These are phyloP conservation scores for Clarias gariepinus DNA, from an alignment of 2,113 vertebrate genomes.

Conservation along the genomic window DNA sequence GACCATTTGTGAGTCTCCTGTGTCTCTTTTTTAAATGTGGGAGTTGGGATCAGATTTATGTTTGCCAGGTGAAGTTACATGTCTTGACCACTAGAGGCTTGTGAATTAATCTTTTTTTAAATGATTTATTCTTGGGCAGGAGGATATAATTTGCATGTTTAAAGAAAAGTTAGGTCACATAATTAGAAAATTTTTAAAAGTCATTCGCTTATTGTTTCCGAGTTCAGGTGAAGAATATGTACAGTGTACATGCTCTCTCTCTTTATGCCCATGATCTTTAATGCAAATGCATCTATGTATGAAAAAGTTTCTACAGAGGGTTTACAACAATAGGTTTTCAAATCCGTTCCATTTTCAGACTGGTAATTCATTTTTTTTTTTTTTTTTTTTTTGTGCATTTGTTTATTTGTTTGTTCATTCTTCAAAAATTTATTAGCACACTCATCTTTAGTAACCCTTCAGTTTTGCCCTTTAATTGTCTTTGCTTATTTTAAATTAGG, in stretches of 20 bases:
- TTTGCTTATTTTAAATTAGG: not conserved
- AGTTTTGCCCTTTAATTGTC: not conserved
- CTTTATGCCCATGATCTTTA: not conserved
- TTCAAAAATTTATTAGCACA: not conserved
- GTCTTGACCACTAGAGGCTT: constrained; percentile 35
- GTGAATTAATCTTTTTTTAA: not conserved
- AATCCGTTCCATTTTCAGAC: not conserved
- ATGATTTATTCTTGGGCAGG: not conserved
- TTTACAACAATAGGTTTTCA: not conserved
- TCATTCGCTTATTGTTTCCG: not conserved
- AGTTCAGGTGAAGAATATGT: not conserved
- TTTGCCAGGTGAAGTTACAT: constrained; percentile 7
- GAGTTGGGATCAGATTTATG: not conserved
- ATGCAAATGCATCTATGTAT: not conserved
- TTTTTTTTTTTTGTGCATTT: too few relatives aligned
- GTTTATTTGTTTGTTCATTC: not conserved
- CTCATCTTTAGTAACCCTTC: not conserved
- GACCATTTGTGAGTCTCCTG: not conserved
- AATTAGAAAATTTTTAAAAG: not conserved
- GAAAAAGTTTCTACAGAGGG: not conserved
- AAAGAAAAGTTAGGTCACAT: not conserved
- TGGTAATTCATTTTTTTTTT: not conserved
- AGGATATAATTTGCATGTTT: not conserved
- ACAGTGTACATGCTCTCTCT: not conserved
- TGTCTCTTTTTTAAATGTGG: not conserved